Evolutionary conservation across 2,888 invertebrate species (phyloP).

Genomic region (Leucozona laternaria): DNA sequence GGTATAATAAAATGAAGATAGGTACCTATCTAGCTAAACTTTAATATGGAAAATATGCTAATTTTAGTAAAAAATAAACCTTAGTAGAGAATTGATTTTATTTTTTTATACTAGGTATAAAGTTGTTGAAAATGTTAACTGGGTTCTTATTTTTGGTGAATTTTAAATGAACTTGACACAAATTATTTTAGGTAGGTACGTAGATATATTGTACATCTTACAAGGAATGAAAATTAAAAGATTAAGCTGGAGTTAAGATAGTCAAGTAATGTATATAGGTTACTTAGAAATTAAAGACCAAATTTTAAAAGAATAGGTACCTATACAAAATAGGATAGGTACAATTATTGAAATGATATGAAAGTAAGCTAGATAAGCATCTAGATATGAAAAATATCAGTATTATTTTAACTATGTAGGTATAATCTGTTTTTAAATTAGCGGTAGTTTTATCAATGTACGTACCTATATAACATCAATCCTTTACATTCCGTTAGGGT

Average conservation of each 20-base stretch:
- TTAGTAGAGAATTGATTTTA: neutral
- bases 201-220: neutral
- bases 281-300: too few species aligned
- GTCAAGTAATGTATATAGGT: too few species aligned
- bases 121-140: conserved; percentile 1
- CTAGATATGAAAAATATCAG: too few species aligned
- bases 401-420: too few species aligned
- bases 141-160: neutral
- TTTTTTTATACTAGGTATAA: neutral
- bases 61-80: neutral
- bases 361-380: too few species aligned
- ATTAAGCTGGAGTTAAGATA: neutral
- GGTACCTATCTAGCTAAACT: neutral
- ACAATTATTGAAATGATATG: too few species aligned
- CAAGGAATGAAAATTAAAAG: neutral
- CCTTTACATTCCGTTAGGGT: too few species aligned
- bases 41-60: conserved; percentile 10
- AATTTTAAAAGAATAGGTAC: too few species aligned
- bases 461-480: too few species aligned
- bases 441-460: too few species aligned
- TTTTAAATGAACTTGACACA: conserved; percentile 32
- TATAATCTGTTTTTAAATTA: too few species aligned
- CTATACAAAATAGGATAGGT: too few species aligned
- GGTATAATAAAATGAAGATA: neutral
- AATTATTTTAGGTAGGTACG: neutral